Evolutionary conservation across 2,797 vertebrate species (phyloP).

Genomic region (Euphonia xanthogaster): DNA sequence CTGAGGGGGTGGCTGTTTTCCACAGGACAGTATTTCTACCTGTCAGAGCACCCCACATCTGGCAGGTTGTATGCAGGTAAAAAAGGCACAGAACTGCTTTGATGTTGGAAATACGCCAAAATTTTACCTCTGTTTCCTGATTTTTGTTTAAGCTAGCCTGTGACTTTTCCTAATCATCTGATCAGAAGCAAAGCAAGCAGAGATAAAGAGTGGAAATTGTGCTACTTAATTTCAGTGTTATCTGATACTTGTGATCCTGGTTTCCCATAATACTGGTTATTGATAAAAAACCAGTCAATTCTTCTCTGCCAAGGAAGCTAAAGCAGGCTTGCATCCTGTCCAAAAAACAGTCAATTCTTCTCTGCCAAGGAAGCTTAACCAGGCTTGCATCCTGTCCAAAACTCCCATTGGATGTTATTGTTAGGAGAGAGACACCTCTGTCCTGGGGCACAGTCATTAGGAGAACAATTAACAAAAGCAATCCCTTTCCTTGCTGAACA

Average conservation of each 20-base stretch:
- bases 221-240: not conserved
- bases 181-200: not conserved
- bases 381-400: not conserved
- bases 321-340: not conserved
- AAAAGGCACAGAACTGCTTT: not conserved
- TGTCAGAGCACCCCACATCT: not conserved
- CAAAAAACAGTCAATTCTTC: not conserved
- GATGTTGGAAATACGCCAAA: not conserved
- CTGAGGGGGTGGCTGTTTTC: not conserved
- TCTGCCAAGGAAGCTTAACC: not conserved
- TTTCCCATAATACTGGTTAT: not conserved
- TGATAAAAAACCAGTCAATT: not conserved
- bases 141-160: not conserved
- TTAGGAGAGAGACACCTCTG: not conserved
- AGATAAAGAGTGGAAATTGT: not conserved
- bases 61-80: not conserved
- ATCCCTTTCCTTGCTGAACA: not conserved
- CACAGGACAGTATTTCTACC: not conserved
- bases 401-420: not conserved
- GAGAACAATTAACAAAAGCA: not conserved
- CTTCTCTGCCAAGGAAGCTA: not conserved
- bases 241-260: not conserved
- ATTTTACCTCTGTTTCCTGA: not conserved
- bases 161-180: not conserved
- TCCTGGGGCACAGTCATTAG: not conserved